Evolutionary conservation across 1,140 invertebrate species (phyloP).

Genomic region (Diachasmimorpha longicaudata): DNA sequence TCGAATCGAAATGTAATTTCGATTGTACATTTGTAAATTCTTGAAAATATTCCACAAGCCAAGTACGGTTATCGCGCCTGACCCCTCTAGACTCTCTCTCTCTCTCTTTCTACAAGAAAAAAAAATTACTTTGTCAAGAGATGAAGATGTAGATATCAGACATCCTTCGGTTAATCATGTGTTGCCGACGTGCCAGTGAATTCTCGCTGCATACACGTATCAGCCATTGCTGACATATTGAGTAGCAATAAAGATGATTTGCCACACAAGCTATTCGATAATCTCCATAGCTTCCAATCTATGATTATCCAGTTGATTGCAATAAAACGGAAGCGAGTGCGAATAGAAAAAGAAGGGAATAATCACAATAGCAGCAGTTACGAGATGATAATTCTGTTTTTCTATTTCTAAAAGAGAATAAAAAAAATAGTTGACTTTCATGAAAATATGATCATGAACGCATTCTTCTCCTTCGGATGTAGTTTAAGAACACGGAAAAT

Average conservation of each 20-base stretch:
- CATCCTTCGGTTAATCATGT: not conserved
- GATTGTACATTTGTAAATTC: not conserved
- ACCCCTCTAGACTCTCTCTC: not conserved
- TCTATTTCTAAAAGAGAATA: not conserved
- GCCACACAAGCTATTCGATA: not conserved
- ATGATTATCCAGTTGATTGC: not conserved
- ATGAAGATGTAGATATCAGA: not conserved
- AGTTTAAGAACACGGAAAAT: not conserved
- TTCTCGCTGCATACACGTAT: not conserved
- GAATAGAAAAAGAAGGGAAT: not conserved
- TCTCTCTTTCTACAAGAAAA: no score
- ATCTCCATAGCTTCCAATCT: not conserved
- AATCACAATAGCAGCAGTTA: not conserved
- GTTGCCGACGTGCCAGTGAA: not conserved
- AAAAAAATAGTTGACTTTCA: no score
- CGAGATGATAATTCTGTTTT: not conserved
- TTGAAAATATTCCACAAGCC: slow-evolving; percentile 2
- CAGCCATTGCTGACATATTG: not conserved
- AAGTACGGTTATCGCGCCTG: not conserved
- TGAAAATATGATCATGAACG: no score
- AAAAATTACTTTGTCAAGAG: not conserved
- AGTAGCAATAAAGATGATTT: not conserved
- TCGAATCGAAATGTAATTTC: not conserved
- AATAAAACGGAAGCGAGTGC: slow-evolving; percentile 2
- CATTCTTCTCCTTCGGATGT: no score